Evolutionary conservation across 2,888 invertebrate genomes (phyloP), one percentile per base, ranked within the genome.

Genomic region (Noctua janthina): DNA sequence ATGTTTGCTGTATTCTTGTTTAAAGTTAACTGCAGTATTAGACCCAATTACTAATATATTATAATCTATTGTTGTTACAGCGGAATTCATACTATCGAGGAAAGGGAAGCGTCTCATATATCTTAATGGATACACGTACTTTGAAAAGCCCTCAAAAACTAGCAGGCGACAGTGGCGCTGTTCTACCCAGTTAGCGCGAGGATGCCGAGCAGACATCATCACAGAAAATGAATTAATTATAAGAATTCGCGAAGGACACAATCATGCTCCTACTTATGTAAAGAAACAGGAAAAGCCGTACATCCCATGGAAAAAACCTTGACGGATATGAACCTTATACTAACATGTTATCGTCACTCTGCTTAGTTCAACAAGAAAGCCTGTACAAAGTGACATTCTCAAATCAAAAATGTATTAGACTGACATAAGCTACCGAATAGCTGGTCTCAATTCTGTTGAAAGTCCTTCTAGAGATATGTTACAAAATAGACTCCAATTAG

Each of bases 141-240:
- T 46, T 35, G 69, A 78, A 68, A 39, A 75, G 15, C 81, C 81
- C 8, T 81, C 81, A 20, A 81, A 82, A 89, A 91, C 78, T 49
- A 78, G 2, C 70, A 78, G 64, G 70, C 75, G 35, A 64, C 82
- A 51, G 46, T 81, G 84, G 81, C 79, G 81, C 1, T 79, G 86
- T 79, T 71, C 82, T 43, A 81, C 81, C 7, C 81, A 81, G 13
- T 49, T 78, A 23, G 35, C 68, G 2, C 56, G 79, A 39, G 81
- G 81, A 29, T 81, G 81, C 15, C 78, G 81, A 15, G 81, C 84
- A 5, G 69, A 83, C 8, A 79, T 81, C 35, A 67, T 49, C 10
- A 81, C 81, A 1, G 29, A 77, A 10, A 77, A 49, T 35, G 83
- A 83, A 15, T 4, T 49, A 35, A 80, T 80, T 29, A n/a, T 76